Conservation (phyloP, 1,140 invertebrate species). For the Belonocnema kinseyi region DNA sequence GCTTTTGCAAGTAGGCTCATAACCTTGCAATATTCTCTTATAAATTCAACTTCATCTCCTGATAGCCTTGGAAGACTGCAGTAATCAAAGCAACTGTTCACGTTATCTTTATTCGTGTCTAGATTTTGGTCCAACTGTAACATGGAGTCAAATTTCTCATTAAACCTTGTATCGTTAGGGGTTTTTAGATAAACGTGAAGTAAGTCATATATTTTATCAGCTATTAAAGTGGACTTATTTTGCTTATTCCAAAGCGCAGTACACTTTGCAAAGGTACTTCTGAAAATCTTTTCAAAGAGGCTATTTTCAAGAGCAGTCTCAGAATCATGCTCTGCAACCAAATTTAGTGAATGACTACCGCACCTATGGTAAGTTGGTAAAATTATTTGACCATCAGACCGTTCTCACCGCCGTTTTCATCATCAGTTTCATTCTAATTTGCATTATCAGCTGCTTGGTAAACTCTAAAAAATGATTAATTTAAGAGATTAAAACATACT, state of each 20-base stretch:
- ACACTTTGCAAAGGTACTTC: no score
- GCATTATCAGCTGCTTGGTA: no score
- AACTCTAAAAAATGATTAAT: no score
- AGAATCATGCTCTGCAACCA: not conserved
- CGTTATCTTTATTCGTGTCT: not conserved
- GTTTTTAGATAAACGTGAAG: constrained; percentile 31
- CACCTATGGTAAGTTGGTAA: constrained; percentile 8
- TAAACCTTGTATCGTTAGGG: constrained; percentile 35
- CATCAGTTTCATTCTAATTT: not conserved
- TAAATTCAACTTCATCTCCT: constrained; percentile 27
- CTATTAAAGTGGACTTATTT: constrained; percentile 30
- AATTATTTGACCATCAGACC: not conserved
- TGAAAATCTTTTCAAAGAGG: no score
- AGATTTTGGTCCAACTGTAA: constrained; percentile 15
- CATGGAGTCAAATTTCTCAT: constrained; percentile 30
- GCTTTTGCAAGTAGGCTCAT: constrained; percentile 32
- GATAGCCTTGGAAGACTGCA: constrained; percentile 26
- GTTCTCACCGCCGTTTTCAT: not conserved
- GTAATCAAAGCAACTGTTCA: constrained; percentile 35
- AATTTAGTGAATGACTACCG: constrained; percentile 23
- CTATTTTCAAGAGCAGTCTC: constrained; percentile 7
- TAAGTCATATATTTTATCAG: constrained; percentile 25
- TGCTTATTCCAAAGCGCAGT: constrained; percentile 30
- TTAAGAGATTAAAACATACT: no score
- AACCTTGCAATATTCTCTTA: constrained; percentile 36